Evolutionary conservation across 2,113 vertebrate genomes (phyloP), one percentile per base, ranked within the genome.

Genomic region (Promerops cafer): DNA sequence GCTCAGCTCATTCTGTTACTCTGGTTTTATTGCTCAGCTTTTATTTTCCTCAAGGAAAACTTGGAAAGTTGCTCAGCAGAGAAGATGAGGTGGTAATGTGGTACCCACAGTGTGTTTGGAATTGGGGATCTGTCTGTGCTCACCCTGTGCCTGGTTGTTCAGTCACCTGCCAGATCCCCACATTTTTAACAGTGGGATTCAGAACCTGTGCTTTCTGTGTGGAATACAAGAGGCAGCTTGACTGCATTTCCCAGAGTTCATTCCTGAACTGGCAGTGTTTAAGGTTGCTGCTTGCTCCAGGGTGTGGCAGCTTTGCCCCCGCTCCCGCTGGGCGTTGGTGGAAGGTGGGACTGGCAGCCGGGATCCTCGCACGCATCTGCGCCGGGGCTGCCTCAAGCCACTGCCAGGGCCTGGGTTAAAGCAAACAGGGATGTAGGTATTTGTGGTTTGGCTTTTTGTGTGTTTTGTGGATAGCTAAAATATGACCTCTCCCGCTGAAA

Each of bases 291-390:
- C 7, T 31, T 57, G 11, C 6, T 11, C 16, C 47, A 4, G 59
- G 12, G 9, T 53, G 82, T 5, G 0, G 52, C 3, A 33, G 65
- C 19, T 79, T 30, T 54, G 24, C 47, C 13, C 35, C 69, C 33
- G 28, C 44, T 63, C 13, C 74, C 47, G 3, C 76, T 1, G 2
- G 11, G 0, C 2, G 5, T 10, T 50, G 1, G 0, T 40, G 30
- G 3, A 13, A 22, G 56, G 27, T 56, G 70, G 52, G 68, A 35
- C 54, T 10, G 49, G 63, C 33, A 69, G 54, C 61, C 1, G 16
- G 28, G 61, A 68, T 72, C 66, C 42, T 17, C 4, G 0, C 13
- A 8, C 2, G 6, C 49, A 13, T 35, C 85, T 42, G 37, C 57
- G 63, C 5, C 0, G 4, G 22, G 21, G 3, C 83, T 53, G 71